Conservation (phyloP, 2,888 invertebrate species). For the Camponotus fellah region DNA sequence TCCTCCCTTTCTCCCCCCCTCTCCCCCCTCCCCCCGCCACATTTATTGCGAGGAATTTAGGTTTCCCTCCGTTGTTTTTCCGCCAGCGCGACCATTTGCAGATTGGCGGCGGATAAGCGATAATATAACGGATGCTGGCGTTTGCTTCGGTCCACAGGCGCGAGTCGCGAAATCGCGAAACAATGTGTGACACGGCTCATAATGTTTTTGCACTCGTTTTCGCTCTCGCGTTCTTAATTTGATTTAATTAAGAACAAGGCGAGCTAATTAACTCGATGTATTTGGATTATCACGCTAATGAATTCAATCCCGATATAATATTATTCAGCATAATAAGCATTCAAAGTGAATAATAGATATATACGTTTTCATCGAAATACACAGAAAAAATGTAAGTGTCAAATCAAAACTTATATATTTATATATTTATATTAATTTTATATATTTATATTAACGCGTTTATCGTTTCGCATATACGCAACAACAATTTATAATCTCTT, state of each 20-base stretch:
- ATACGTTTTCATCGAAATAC: not conserved
- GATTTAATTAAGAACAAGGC: not conserved
- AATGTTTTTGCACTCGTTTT: not conserved
- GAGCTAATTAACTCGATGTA: conserved; percentile 15
- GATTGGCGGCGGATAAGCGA: conserved; percentile 53
- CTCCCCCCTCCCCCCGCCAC: not conserved
- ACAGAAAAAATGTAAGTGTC: no score
- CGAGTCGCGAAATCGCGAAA: conserved; percentile 25
- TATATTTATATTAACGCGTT: no score
- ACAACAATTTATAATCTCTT: no score
- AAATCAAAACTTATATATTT: no score
- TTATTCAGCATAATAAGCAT: not conserved
- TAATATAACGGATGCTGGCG: conserved; percentile 49
- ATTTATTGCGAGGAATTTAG: conserved; percentile 52
- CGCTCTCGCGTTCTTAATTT: conserved; percentile 10
- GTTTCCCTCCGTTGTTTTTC: conserved; percentile 54
- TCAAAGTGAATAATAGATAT: not conserved
- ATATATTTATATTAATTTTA: no score
- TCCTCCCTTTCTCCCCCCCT: not conserved
- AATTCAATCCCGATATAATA: not conserved
- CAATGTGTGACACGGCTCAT: not conserved
- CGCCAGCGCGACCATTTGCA: conserved; percentile 50
- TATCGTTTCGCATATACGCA: no score
- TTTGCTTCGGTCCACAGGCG: conserved; percentile 38
- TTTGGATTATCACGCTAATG: not conserved